Base-by-base conservation (phyloP, 2,797 vertebrate genomes). In the Enteromius anoplus region DNA sequence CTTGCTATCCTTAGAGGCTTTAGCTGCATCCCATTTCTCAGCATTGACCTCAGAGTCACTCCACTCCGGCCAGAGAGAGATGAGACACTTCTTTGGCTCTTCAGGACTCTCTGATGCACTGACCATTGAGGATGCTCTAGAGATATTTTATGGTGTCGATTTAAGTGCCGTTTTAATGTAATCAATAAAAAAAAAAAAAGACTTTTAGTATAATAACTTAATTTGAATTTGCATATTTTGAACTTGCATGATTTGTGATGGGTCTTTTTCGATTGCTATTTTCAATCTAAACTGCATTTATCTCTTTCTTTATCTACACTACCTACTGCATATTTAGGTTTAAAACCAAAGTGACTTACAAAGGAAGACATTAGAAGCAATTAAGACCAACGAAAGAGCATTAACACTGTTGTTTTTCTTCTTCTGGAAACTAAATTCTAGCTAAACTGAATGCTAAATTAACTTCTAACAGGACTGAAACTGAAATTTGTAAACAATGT, bases 31-130 rank as follows among this genome's bases (percentile, higher is more conserved):
- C 97, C 97, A 98, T 90, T 96, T 98, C 91, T 98, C 98, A 29
- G 92, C 90, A 89, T 91, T 96, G 87, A 99, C 87, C 55, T 98
- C 97, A 2, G 91, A 88, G 83, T 99, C 97, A n/a, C 88, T 96
- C 97, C 97, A 99, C 89, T 98, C 97, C 0, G 97, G 96, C 97
- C 97, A 99, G 81, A 98, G 88, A 3, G 93, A 89, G 84, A 93
- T 93, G 72, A 75, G 93, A 84, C 82, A 88, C 65, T 88, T 95
- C 85, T 84, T 92, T 9, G 83, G 78, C 68, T 93, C 93, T 0
- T 17, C 68, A 0, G 86, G 84, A 80, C 78, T 85, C 19, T 90
- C 86, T 15, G 82, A 42, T 32, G 85, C 42, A 78, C 95, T 96
- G 88, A 2, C 87, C 58, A 89, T 40, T 83, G 81, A 80, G 8